A percentile compares a stretch with the other conserved stretches of the same genome.
Evolutionary conservation across 2,888 invertebrate genomes (phyloP).

Genomic region (Mythimna pallens): DNA sequence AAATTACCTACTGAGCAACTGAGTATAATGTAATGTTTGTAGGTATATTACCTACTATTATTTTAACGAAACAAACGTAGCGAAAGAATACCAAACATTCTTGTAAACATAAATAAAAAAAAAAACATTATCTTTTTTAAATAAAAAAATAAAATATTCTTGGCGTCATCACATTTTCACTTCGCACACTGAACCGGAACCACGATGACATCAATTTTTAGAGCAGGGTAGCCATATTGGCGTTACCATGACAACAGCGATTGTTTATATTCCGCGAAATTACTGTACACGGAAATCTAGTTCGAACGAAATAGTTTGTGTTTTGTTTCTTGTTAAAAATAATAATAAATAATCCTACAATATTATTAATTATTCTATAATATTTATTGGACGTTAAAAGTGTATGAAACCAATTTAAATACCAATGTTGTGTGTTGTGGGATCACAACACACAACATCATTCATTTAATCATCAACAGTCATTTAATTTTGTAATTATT

Average conservation of each 20-base stretch:
- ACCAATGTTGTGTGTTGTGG: constrained; percentile 1
- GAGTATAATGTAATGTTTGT: no score
- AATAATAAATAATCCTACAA: background rate
- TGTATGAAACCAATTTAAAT: background rate
- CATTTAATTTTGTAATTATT: constrained; percentile 20
- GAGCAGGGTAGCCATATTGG: constrained; percentile 29
- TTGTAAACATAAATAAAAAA: no score
- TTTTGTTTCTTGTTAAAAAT: constrained; percentile 7
- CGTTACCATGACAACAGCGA: constrained; percentile 41
- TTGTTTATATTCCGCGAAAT: constrained; percentile 41
- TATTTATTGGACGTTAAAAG: background rate
- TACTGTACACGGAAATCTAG: background rate
- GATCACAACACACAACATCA: no score
- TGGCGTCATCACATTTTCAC: background rate
- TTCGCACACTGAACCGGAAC: no score
- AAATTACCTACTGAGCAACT: no score
- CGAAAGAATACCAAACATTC: no score
- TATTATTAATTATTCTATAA: background rate
- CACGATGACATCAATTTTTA: background rate
- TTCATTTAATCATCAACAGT: no score
- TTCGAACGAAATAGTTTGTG: background rate
- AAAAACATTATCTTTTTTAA: no score
- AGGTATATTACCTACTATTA: no score
- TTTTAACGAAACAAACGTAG: no score
- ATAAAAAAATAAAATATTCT: no score